Conservation (phyloP, 2,113 vertebrate genomes). For the Megaceryle maxima region DNA sequence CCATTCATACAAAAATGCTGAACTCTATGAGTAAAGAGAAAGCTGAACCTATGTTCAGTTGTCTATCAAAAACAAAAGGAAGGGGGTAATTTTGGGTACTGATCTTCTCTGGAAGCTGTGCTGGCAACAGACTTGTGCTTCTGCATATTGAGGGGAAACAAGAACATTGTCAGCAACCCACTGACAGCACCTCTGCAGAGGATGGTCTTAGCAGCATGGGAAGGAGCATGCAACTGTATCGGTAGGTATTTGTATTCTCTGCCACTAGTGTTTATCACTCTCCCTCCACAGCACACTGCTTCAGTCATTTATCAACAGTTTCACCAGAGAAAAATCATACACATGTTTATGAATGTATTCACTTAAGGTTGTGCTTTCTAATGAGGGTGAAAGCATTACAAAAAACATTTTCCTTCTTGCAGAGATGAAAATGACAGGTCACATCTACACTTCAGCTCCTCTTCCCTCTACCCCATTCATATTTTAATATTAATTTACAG, state of each 20-base stretch:
- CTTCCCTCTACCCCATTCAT: background rate
- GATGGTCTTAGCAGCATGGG: background rate
- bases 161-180: background rate
- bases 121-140: background rate
- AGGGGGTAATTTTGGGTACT: background rate
- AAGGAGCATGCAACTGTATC: background rate
- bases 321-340: background rate
- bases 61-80: background rate
- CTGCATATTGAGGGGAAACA: background rate
- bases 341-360: background rate
- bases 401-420: background rate
- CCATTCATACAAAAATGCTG: background rate
- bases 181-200: background rate
- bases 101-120: background rate
- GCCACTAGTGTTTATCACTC: background rate
- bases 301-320: background rate
- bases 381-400: background rate
- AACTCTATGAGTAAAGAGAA: background rate
- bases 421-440: background rate
- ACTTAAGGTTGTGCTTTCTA: background rate
- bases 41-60: background rate
- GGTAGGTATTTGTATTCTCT: background rate
- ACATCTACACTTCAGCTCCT: background rate
- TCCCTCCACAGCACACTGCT: background rate
- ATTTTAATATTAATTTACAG: conserved; percentile 6